Base-by-base conservation (phyloP, 2,888 invertebrate genomes). In the Nephrocerus scutellatus region DNA sequence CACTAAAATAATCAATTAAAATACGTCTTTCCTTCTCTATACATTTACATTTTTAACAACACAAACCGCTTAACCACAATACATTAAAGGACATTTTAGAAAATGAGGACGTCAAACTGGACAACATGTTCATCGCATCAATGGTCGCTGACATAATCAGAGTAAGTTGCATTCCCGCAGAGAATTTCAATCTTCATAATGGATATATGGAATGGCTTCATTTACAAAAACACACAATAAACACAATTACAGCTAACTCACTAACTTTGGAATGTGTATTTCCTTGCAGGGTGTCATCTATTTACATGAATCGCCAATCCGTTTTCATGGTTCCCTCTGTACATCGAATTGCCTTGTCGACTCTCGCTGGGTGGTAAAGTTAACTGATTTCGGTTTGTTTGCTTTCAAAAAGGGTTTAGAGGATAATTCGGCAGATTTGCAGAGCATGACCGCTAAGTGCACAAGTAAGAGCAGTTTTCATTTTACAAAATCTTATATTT, bases 71-170 rank as follows among this genome's bases (percentile, higher is more conserved):
- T n/a, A n/a, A n/a, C n/a, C n/a, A n/a, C n/a, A n/a, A n/a, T n/a
- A n/a, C 40, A 40, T 63, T 66, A 28, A 71, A 88, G 84, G 88
- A 97, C 66, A 89, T 96, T 54, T 72, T 97, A 42, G 88, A 91
- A 62, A 95, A 96, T 64, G 88, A 91, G 60, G 92, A 96, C 64
- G 84, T 96, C 49, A 92, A 92, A 70, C 72, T 95, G 58, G 96
- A 96, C 68, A 86, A 87, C 60, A 91, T 96, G 86, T 96, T 96
- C 67, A 83, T 91, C 50, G 92, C 95, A 18, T 95, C 95, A 6
- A 76, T 96, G 48, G 85, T 95, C 10, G 91, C 87, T 38, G 96
- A 96, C 69, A 87, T 97, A 50, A 82, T 96, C 56, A 77, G 91
- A 73, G 95, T 93, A 72, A 77, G 79, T 71, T 24, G 30, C 16